Conservation (phyloP, 2,888 invertebrate genomes). For the Gryllus longicercus region DNA sequence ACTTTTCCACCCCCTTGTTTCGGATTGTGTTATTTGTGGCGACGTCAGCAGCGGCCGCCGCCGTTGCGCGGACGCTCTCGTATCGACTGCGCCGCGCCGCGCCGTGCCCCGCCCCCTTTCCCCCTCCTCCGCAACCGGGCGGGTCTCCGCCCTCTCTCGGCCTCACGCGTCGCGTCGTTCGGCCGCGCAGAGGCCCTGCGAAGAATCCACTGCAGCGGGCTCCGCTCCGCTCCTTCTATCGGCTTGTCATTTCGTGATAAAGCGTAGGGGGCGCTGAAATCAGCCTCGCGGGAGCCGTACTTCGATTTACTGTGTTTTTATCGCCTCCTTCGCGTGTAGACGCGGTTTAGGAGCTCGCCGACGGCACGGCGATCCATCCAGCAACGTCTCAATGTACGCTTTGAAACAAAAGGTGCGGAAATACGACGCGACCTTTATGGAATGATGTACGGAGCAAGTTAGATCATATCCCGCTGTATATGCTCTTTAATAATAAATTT, state of each 20-base stretch:
- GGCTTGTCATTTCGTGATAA: neutral
- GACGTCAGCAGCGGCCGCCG: neutral
- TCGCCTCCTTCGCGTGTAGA: neutral
- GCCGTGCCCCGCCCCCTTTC: no score
- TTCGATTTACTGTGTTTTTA: neutral
- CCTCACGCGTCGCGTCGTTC: no score
- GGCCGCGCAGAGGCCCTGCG: no score
- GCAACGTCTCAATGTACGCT: neutral
- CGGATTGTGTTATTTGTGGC: neutral
- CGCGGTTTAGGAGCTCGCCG: neutral
- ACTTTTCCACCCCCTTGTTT: conserved; percentile 2
- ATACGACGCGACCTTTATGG: no score
- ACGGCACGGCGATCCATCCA: neutral
- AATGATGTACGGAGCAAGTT: no score
- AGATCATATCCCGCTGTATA: no score
- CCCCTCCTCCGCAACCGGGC: no score
- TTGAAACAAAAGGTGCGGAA: no score
- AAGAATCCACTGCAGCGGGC: no score
- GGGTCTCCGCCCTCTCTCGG: no score
- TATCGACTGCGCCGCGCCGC: neutral
- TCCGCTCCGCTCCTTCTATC: neutral
- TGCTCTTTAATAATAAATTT: no score
- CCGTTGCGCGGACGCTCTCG: no score
- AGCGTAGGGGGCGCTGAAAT: neutral
- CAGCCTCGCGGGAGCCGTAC: neutral